A percentile compares a stretch with the other conserved stretches of the same genome.
phyloP scores from a whole-genome alignment of 2,113 vertebrate genomes.

The Brienomyrus longianalis region DNA sequence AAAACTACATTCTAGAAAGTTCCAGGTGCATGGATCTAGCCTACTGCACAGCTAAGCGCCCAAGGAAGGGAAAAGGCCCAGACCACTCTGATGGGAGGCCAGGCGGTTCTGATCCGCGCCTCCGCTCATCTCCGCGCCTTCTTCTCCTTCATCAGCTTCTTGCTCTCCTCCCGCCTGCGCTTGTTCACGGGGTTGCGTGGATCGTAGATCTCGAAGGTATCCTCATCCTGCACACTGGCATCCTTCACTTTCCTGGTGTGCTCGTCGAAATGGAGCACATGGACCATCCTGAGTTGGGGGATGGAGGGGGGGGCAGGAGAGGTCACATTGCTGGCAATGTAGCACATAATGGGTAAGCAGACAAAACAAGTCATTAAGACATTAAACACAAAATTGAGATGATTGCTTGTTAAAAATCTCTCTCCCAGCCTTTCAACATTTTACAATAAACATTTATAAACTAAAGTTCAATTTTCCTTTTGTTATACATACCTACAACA shows the following conservation, averaged over 20 bases:
- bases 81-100: background rate
- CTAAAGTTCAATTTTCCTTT: background rate
- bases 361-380: background rate
- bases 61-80: background rate
- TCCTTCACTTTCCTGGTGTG: constrained; percentile 94
- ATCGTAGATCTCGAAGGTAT: constrained; percentile 96
- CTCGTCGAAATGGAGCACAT: constrained; percentile 93
- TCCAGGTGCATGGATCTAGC: background rate
- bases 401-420: background rate
- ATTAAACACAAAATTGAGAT: background rate
- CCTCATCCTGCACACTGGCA: constrained; percentile 89
- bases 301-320: constrained; percentile 27
- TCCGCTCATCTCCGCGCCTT: constrained; percentile 71
- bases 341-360: background rate
- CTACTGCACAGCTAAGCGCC: background rate
- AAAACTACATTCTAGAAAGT: background rate
- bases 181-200: constrained; percentile 95
- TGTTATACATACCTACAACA: background rate
- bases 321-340: constrained; percentile 33
- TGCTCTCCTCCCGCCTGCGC: constrained; percentile 90
- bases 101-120: background rate
- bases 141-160: constrained; percentile 92
- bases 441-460: background rate
- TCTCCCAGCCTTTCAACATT: background rate
- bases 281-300: constrained; percentile 76